Evolutionary conservation across 2,113 vertebrate species (phyloP).

Genomic region (Ciconia maguari): DNA sequence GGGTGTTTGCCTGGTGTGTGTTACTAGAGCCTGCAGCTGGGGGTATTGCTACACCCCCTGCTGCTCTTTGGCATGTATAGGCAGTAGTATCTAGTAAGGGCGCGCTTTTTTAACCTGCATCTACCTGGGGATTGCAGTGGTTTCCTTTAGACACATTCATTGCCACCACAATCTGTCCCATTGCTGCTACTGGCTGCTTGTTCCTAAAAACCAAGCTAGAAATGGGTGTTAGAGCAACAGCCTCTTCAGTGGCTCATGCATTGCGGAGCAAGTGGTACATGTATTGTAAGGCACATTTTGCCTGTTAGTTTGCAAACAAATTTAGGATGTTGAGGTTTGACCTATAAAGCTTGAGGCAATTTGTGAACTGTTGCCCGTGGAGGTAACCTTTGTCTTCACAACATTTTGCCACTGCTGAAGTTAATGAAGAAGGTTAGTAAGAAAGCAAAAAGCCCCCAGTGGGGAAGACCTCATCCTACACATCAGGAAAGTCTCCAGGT

Average conservation of each 20-base stretch:
- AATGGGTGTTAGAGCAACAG: rapidly evolving
- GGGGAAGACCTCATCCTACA: not conserved
- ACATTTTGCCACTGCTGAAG: not conserved
- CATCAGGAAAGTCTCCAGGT: not conserved
- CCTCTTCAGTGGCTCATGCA: rapidly evolving
- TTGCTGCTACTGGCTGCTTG: not conserved
- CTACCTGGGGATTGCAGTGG: not conserved
- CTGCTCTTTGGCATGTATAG: not conserved
- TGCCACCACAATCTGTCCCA: not conserved
- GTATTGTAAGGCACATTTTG: rapidly evolving
- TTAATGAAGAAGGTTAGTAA: not conserved
- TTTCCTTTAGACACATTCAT: not conserved
- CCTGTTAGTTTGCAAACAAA: not conserved
- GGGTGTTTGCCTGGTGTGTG: rapidly evolving
- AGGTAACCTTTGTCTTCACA: not conserved
- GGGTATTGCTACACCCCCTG: not conserved
- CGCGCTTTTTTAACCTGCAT: not conserved
- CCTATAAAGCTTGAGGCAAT: not conserved
- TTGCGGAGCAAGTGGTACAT: rapidly evolving
- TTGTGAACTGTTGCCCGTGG: not conserved
- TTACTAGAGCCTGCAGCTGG: not conserved
- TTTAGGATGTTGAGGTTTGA: not conserved
- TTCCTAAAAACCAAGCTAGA: not conserved
- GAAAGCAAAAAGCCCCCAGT: not conserved
- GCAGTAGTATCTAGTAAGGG: not conserved